Evolutionary conservation across 2,888 invertebrate genomes (phyloP), one percentile per base, ranked within the genome.

Genomic region (Sisyra nigra): DNA sequence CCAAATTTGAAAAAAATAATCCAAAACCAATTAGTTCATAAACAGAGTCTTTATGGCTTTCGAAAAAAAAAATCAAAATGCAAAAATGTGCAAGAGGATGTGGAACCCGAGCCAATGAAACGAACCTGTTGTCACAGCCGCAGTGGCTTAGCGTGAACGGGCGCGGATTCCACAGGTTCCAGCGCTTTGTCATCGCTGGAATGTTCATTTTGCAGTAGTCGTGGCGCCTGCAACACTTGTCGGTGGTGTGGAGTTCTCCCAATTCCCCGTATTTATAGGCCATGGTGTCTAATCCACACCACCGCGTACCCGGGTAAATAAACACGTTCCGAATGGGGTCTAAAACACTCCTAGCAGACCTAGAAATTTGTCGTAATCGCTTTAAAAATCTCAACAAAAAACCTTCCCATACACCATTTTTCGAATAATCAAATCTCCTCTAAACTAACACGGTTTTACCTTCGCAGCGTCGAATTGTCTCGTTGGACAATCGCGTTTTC

Each of bases 141-240:
- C 84, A 85, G 59, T 81, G 79, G 56, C 80, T 80, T 49, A 83
- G 65, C 30, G 82, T 81, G 62, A 75, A 78, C 49, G 79, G 76
- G 49, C 75, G 66, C 57, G 65, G 69, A 69, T 85, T 84, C 68
- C 76, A 74, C 54, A 73, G 64, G 53, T 73, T 63, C 57, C 65
- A 80, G 56, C 70, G 70, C 51, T 67, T 65, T 49, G 67, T 63
- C 57, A 80, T 73, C 36, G 72, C 71, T 29, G 70, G 71, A 53
- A 84, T 72, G 45, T 54, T 67, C 56, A 72, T 69, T 54, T 67
- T 60, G 42, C 84, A 85, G 55, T 72, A 69, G 62, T 84, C 84
- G 61, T 84, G 84, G 39, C 71, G 66, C 49, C 83, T 66, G 64
- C 84, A 84, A 66, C 84, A 85, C 38, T 66, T 61, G 60, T 85